phyloP scores from a whole-genome alignment of 35 echinoderm and acorn worm genomes.

The Heliocidaris tuberculata region DNA sequence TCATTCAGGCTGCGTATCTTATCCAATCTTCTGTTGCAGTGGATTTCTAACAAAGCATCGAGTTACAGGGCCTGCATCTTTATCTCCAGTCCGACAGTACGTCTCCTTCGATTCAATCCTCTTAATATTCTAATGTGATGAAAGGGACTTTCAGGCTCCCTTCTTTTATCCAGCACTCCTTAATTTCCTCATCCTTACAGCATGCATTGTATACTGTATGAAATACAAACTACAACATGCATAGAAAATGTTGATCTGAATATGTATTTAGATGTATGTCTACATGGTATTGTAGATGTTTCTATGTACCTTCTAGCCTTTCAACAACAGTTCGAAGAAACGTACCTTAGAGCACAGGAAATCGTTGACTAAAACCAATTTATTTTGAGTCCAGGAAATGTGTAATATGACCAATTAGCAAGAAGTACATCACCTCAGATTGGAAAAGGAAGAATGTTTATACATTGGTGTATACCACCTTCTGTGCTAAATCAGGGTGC shows the following conservation, averaged over 20 bases:
- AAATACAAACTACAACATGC: too few relatives aligned
- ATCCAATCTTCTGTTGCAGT: not conserved
- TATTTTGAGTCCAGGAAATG: too few relatives aligned
- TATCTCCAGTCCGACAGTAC: not conserved
- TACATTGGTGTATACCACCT: too few relatives aligned
- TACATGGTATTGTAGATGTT: not conserved
- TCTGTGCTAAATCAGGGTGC: too few relatives aligned
- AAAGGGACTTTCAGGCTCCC: not conserved
- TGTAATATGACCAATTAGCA: too few relatives aligned
- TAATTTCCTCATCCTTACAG: not conserved
- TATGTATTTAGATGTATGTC: not conserved
- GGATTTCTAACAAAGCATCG: not conserved
- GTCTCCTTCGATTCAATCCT: slow-evolving; percentile 1
- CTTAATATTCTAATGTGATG: slow-evolving; percentile 3
- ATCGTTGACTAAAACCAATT: too few relatives aligned
- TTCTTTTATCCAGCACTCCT: not conserved
- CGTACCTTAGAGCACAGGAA: too few relatives aligned
- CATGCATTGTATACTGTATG: too few relatives aligned
- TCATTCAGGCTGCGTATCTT: slow-evolving; percentile 2
- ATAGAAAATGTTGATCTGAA: not conserved
- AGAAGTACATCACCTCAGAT: too few relatives aligned
- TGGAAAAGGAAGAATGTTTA: too few relatives aligned
- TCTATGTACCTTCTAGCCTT: too few relatives aligned
- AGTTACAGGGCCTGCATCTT: not conserved
- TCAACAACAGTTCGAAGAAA: too few relatives aligned